Evolutionary conservation across 2,888 invertebrate species (phyloP), one percentile per base, ranked within the genome.

Genomic region (Drosophila merina): DNA sequence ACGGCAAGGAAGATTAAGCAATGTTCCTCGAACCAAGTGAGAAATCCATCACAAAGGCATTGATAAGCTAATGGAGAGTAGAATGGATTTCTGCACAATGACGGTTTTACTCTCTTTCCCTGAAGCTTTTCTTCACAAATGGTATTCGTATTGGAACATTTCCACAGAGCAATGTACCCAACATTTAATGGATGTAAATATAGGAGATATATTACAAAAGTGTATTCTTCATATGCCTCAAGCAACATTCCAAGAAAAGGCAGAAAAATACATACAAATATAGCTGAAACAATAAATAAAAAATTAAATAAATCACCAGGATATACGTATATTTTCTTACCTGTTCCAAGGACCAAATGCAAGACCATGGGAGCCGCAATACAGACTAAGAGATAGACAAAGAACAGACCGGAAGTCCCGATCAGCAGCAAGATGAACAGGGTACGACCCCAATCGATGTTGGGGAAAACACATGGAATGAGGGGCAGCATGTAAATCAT

Each of bases 341-440:
- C 20, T 20, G 20, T 20, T 20, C 20, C 20, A 20, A 20, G 20
- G 20, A 20, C 20, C 20, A 20, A 20, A 20, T 20, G 20, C 1
- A 31, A 4, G 9, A n/a, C 6, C 7, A 6, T 6, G 25, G 45
- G 25, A 2, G 31, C 4, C 9, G 31, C 3, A 9, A 31, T 4
- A 4, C 9, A 14, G 96, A 95, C 4, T 94, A 59, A 5, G 8
- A 67, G 5, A n/a, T 70, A 70, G 33, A 9, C 33, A 1, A 67
- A 30, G 1, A 51, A 30, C 12, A 70, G 20, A 10, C n/a, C n/a
- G 3, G 67, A n/a, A 10, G 51, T n/a, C 30, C 58, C 70, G 7
- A 59, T 51, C 0, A 67, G 7, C 2, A 51, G 3, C 1, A 67
- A 49, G 3, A 70, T 28, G 1, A 40, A 3, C 4, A 55, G n/a